Evolutionary conservation across 2,888 invertebrate genomes (phyloP).

Genomic region (Onthophagus sagittarius): DNA sequence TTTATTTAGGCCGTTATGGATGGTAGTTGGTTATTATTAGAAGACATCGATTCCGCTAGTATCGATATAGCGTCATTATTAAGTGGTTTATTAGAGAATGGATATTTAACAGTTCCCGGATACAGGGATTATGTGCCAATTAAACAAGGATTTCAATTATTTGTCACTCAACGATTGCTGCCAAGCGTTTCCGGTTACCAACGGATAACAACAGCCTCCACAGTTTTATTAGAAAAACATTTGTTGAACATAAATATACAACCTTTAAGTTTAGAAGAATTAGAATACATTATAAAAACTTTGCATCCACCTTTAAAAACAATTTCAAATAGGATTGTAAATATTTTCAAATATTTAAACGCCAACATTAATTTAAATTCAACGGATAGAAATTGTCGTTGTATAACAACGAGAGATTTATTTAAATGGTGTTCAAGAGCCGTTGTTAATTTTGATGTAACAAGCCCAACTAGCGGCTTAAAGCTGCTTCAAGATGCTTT

Average conservation of each 20-base stretch:
- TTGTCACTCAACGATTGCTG: slow-evolving; percentile 78
- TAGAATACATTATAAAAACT: slow-evolving; percentile 66
- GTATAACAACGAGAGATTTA: slow-evolving; percentile 82
- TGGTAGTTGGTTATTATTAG: slow-evolving; percentile 89
- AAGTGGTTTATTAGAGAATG: slow-evolving; percentile 79
- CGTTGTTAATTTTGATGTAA: slow-evolving; percentile 67
- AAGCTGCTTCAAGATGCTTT: slow-evolving; percentile 83
- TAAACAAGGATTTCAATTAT: slow-evolving; percentile 84
- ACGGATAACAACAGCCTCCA: slow-evolving; percentile 59
- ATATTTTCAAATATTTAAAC: slow-evolving; percentile 74
- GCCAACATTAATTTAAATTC: slow-evolving; percentile 50
- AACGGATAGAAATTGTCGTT: slow-evolving; percentile 54
- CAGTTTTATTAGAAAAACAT: slow-evolving; percentile 74
- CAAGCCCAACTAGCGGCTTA: slow-evolving; percentile 63
- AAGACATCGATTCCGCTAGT: slow-evolving; percentile 93
- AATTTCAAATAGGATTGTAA: slow-evolving; percentile 71
- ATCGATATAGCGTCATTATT: slow-evolving; percentile 89
- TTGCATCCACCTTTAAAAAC: slow-evolving; percentile 69
- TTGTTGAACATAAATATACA: slow-evolving; percentile 78
- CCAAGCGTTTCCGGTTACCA: slow-evolving; percentile 60
- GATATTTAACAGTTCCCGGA: slow-evolving; percentile 80
- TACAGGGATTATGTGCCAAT: slow-evolving; percentile 79
- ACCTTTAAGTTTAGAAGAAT: slow-evolving; percentile 70
- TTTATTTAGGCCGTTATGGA: slow-evolving; percentile 67
- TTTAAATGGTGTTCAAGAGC: slow-evolving; percentile 88